These are phyloP conservation scores for Chloroclystis v-ata DNA, from an alignment of 2,888 invertebrate species.

Conservation along the genomic window DNA sequence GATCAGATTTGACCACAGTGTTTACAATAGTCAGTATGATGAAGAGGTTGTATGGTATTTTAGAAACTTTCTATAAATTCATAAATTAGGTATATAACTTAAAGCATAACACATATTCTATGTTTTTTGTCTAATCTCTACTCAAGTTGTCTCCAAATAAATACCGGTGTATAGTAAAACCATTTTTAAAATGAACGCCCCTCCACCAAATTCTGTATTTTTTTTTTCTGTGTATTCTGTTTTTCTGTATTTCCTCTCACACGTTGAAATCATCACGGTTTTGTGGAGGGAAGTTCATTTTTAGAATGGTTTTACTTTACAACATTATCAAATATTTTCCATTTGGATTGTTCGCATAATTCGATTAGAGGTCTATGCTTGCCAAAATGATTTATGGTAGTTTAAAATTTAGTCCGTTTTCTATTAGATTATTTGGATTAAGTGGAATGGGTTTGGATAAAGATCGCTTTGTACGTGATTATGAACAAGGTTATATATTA, in stretches of 20 bases:
- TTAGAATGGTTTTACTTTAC: too few relatives aligned
- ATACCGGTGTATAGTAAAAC: too few relatives aligned
- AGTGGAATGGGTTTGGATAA: constrained; percentile 41
- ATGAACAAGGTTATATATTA: neutral
- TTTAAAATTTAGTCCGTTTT: constrained; percentile 58
- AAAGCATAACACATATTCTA: too few relatives aligned
- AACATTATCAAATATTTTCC: constrained; percentile 44
- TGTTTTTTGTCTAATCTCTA: constrained; percentile 21
- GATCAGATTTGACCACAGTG: neutral
- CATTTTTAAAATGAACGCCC: too few relatives aligned
- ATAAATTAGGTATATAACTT: too few relatives aligned
- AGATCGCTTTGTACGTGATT: neutral
- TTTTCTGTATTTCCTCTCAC: too few relatives aligned
- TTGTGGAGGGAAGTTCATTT: too few relatives aligned
- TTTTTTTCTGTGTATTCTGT: too few relatives aligned
- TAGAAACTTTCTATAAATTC: too few relatives aligned
- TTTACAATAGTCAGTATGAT: neutral
- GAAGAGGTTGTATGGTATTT: neutral
- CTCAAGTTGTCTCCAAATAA: constrained; percentile 22
- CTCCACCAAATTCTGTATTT: too few relatives aligned
- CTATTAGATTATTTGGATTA: constrained; percentile 57
- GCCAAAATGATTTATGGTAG: constrained; percentile 61
- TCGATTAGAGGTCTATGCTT: constrained; percentile 45
- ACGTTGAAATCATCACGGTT: too few relatives aligned
- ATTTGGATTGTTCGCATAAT: constrained; percentile 48